Evolutionary conservation across 2,113 vertebrate genomes (phyloP), one percentile per base, ranked within the genome.

Genomic region (Onychostoma macrolepis): DNA sequence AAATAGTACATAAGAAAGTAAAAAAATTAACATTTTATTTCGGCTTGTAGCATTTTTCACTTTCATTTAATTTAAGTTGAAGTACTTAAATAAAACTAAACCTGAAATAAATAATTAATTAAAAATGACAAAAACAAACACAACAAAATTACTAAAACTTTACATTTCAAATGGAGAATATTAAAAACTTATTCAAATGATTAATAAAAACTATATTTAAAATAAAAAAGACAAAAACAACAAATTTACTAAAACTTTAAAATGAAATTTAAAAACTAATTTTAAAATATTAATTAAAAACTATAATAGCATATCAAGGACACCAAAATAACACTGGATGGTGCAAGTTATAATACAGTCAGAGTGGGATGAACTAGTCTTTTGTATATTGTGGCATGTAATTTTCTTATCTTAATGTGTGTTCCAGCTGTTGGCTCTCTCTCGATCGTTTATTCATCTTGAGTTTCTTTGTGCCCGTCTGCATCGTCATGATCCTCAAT

Each of bases 381-480:
- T 43, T 24, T 72, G 33, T 80, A 6, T 80, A 48, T 30, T 10
- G 1, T 71, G 0, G 19, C 30, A 36, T 69, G 65, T 69, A 3
- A 38, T 76, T 2, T 24, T 48, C 7, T 76, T 24, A 41, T 74
- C 5, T 12, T 41, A 1, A 28, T 63, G 58, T 69, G 30, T 90
- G 28, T 67, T 69, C 24, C 58, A 97, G 97, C 92, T 97, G 97
- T 91, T 97, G 97, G 97, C 72, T 97, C 33, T 87, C 92, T 41
- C 85, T 63, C 0, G 1, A 91, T 0, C 0, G 69, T 0, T 93
- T 93, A 53, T 95, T 97, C 33, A 94, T 96, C 91, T 97, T 96
- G 96, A 96, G 96, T 71, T 97, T 97, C 91, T 92, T 93, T 0
- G 95, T 94, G 3, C 96, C 97, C 0, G 93, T 97, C 89, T 94